A percentile compares a stretch with the other conserved stretches of the same genome.
phyloP scores from a whole-genome alignment of 2,888 invertebrate species.

The Polydrusus tereticollis region DNA sequence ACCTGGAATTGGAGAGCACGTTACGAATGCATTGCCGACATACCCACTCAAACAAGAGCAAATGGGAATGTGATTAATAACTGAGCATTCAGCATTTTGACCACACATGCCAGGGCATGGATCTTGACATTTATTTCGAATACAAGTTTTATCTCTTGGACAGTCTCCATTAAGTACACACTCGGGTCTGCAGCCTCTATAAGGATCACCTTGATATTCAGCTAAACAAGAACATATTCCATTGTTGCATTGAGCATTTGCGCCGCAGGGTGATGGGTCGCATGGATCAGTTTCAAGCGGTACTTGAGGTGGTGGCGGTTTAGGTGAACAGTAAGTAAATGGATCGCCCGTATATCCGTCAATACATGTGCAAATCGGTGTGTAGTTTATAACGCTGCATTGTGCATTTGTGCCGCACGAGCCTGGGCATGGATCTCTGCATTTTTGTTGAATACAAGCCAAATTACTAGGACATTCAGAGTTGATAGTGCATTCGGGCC shows the following conservation, averaged over 20 bases:
- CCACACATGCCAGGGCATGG: constrained; percentile 85
- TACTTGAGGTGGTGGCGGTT: constrained; percentile 67
- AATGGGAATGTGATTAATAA: constrained; percentile 81
- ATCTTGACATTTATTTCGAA: constrained; percentile 78
- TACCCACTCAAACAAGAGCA: constrained; percentile 81
- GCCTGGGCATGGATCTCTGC: constrained; percentile 83
- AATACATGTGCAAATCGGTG: constrained; percentile 81
- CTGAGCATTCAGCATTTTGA: constrained; percentile 78
- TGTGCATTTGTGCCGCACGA: constrained; percentile 81
- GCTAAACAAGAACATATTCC: constrained; percentile 79
- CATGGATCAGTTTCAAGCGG: constrained; percentile 67
- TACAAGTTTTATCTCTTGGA: constrained; percentile 77
- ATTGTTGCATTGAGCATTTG: constrained; percentile 74
- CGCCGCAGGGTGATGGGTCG: constrained; percentile 77
- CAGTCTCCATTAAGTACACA: constrained; percentile 82
- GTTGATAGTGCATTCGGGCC: constrained; percentile 83
- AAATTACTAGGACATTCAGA: constrained; percentile 80
- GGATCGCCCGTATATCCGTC: constrained; percentile 83
- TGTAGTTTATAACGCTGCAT: constrained; percentile 82
- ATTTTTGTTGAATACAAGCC: constrained; percentile 82
- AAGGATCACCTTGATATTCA: constrained; percentile 81
- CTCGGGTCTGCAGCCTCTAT: constrained; percentile 78
- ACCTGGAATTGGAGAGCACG: constrained; percentile 72
- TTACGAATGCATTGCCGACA: constrained; percentile 80
- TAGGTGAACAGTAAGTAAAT: constrained; percentile 76